Percentiles rank a stretch among this genome's conserved stretches.
Conservation (phyloP, 2,113 vertebrate genomes). For the Azemiops feae region DNA sequence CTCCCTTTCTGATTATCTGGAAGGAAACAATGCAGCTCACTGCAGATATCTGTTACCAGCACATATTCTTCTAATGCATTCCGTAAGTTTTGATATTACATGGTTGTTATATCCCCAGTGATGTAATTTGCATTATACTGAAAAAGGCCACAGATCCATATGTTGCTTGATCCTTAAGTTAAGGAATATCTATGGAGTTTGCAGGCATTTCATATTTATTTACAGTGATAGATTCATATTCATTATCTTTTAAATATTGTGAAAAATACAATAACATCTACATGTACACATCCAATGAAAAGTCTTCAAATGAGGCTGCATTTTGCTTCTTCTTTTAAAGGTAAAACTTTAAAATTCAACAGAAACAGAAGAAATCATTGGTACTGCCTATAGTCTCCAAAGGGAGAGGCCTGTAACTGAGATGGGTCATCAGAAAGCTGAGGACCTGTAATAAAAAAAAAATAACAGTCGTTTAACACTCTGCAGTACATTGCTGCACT, state of each 20-base stretch:
- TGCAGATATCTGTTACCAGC: not conserved
- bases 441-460: constrained; percentile 71
- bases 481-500: not conserved
- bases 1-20: not conserved
- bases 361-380: constrained; percentile 72
- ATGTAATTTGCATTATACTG: constrained; percentile 3
- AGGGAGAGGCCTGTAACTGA: constrained; percentile 78
- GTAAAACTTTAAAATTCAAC: not conserved
- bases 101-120: not conserved
- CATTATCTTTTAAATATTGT: constrained; percentile 60
- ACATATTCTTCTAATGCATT: not conserved
- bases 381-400: constrained; percentile 87
- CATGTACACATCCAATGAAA: constrained; percentile 25
- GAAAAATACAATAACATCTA: constrained; percentile 35
- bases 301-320: constrained; percentile 6
- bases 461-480: not conserved
- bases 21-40: not conserved
- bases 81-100: not conserved
- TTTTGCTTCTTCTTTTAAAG: constrained; percentile 20
- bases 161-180: constrained; percentile 40
- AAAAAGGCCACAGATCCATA: constrained; percentile 40
- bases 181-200: constrained; percentile 46
- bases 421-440: constrained; percentile 84
- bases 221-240: constrained; percentile 50
- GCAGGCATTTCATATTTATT: constrained; percentile 28